Conservation (phyloP, 1,140 invertebrate species). For the Pseudomyrmex pallidus region DNA sequence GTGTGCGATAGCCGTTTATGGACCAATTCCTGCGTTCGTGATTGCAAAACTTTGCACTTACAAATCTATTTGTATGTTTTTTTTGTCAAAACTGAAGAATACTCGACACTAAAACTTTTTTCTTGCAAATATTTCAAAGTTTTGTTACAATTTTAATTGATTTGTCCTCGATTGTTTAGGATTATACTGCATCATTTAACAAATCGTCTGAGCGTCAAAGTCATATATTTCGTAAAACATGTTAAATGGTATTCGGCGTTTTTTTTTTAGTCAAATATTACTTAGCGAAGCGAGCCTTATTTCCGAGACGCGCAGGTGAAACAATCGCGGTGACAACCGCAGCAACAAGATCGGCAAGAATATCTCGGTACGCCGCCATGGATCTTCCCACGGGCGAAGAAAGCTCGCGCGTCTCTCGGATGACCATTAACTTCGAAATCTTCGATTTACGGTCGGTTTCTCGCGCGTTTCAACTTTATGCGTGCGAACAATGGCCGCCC, state of each 20-base stretch:
- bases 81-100: neutral
- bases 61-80: conserved; percentile 3
- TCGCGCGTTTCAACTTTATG: conserved; percentile 74
- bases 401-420: conserved; percentile 39
- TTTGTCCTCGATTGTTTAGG: neutral
- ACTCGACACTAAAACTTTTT: neutral
- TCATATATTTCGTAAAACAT: neutral
- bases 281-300: neutral
- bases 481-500: conserved; percentile 82
- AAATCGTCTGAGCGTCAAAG: neutral
- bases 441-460: conserved; percentile 75
- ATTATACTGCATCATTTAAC: neutral
- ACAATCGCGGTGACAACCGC: conserved; percentile 12
- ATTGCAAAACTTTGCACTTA: conserved; percentile 1
- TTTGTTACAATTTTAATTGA: neutral
- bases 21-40: neutral
- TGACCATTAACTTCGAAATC: conserved; percentile 74
- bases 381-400: conserved; percentile 61
- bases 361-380: neutral
- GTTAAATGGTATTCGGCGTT: neutral
- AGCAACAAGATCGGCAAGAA: neutral
- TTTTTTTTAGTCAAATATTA: too few species aligned
- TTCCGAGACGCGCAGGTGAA: neutral
- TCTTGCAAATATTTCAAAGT: neutral
- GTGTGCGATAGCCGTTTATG: neutral